Base-by-base conservation (phyloP, 2,113 vertebrate species). In the Meriones unguiculatus region DNA sequence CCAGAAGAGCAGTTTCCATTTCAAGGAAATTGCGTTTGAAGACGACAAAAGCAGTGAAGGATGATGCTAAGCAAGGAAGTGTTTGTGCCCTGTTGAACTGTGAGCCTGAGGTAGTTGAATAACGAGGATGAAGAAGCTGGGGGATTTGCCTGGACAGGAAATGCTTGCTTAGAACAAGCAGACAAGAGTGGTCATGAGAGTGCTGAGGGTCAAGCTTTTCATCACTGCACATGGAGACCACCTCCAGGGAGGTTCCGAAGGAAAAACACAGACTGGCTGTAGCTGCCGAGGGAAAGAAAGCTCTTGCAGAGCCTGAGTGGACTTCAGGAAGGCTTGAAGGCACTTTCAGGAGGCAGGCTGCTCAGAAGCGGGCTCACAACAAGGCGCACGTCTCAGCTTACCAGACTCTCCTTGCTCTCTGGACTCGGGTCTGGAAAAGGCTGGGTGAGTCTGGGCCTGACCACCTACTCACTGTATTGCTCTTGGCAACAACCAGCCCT, bases 81-180 rank as follows among this genome's bases (percentile, higher is more conserved):
- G 75, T 59, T 54, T 38, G 24, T 30, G 91, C 91, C 91, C 64
- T 62, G 94, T 18, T 96, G 46, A 85, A 65, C 18, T 22, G 64
- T 72, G 73, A 80, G 14, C 85, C 80, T 95, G 97, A 98, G 98
- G 97, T 97, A 98, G 98, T 75, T 91, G 86, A 97, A 78, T 70
- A 91, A 96, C 86, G 59, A 96, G 94, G 93, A 95, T 75, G 89
- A 76, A 54, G 65, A 89, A 73, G 69, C 24, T 77, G 73, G 50
- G 90, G 59, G 76, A 57, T 73, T 50, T 52, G 87, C 75, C 70
- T 59, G 57, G 77, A 76, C 46, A 87, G 90, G 32, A 77, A 90
- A 75, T 59, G 25, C 76, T 87, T 41, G 25, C 82, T 91, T 84
- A 28, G 69, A 89, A 93, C 6, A 20, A n/a, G 14, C 24, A 24